Conservation (phyloP, 2,113 vertebrate species). For the Thinocorus orbignyianus region DNA sequence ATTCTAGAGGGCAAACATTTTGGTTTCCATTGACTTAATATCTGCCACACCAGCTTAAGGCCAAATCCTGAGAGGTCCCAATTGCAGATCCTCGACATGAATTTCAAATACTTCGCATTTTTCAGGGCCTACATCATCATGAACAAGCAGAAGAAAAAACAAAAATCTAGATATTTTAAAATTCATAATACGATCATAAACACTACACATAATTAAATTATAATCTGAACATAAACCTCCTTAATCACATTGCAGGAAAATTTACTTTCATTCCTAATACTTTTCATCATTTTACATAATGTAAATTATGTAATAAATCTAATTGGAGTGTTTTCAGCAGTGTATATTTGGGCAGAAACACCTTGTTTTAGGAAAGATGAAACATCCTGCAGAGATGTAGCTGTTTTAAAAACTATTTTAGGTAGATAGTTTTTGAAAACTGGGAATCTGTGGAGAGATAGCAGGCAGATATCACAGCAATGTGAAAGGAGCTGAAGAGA, state of each 20-base stretch:
- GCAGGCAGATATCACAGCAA: neutral
- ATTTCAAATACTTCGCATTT: neutral
- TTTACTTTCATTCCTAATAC: neutral
- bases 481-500: neutral
- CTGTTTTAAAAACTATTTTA: neutral
- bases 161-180: neutral
- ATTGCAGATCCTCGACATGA: neutral
- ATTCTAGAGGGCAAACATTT: neutral
- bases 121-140: neutral
- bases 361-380: neutral
- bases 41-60: neutral
- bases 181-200: neutral
- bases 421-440: neutral
- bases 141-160: neutral
- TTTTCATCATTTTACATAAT: neutral
- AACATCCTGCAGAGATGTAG: neutral
- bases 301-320: neutral
- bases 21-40: neutral
- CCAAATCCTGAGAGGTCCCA: neutral
- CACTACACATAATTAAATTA: neutral
- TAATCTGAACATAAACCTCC: neutral
- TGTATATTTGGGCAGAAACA: neutral
- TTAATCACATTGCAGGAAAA: neutral
- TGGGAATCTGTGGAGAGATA: neutral
- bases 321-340: neutral